A percentile compares a stretch with the other conserved stretches of the same genome.
These are phyloP conservation scores for Cheilosia scutellata DNA, from an alignment of 2,888 invertebrate species.

Conservation along the genomic window DNA sequence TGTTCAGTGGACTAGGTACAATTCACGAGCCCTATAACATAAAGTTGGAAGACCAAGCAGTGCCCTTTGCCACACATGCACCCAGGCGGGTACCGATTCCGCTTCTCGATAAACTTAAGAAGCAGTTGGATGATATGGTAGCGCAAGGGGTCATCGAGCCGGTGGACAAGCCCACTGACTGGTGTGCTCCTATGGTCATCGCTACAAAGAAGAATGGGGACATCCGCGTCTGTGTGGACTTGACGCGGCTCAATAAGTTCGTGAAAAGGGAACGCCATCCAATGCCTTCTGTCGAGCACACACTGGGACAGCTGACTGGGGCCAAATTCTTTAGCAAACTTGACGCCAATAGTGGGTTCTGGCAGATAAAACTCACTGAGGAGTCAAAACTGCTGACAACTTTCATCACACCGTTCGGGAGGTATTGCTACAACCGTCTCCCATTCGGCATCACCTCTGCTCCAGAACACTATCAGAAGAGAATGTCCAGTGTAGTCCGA, in stretches of 20 bases:
- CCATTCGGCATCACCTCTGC: constrained; percentile 23
- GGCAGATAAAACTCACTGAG: too few species aligned
- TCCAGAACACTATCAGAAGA: constrained; percentile 30
- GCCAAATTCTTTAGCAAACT: too few species aligned
- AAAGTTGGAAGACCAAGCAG: constrained; percentile 6
- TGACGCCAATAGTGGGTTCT: too few species aligned
- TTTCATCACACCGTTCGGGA: constrained; percentile 46
- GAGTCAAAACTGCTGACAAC: constrained; percentile 26
- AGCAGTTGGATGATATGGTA: constrained; percentile 24
- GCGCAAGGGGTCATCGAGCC: not conserved
- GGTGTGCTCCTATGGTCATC: constrained; percentile 20
- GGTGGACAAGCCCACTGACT: not conserved
- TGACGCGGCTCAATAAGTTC: constrained; percentile 6
- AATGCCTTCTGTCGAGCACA: constrained; percentile 20
- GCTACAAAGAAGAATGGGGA: constrained; percentile 7
- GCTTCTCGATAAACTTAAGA: constrained; percentile 11
- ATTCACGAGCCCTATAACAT: constrained; percentile 18
- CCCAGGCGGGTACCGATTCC: constrained; percentile 6
- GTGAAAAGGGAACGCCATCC: constrained; percentile 16
- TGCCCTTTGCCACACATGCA: constrained; percentile 1
- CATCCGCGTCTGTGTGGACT: not conserved
- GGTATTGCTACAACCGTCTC: constrained; percentile 10
- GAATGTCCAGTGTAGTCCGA: constrained; percentile 15
- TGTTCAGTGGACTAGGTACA: constrained; percentile 14
- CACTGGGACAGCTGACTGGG: too few species aligned